Conservation (phyloP, 2,797 vertebrate genomes). For the Aplochiton taeniatus region DNA sequence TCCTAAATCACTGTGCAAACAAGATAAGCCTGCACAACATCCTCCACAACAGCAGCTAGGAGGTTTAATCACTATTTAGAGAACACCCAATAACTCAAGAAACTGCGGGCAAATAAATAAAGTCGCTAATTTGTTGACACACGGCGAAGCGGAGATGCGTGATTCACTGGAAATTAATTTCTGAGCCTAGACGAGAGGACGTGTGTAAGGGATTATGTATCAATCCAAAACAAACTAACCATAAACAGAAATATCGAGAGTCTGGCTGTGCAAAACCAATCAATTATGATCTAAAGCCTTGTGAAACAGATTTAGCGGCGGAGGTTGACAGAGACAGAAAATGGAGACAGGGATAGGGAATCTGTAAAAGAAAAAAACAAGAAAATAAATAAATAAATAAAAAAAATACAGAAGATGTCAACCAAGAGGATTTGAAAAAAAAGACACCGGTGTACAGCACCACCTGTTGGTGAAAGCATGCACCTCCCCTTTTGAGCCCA, state of each 20-base stretch:
- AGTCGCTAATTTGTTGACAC: no score
- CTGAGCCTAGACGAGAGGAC: no score
- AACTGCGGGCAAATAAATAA: no score
- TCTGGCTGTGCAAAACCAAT: conserved; percentile 43
- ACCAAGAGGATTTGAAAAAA: background rate
- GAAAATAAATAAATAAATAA: background rate
- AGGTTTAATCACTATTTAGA: no score
- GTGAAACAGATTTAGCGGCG: conserved; percentile 15
- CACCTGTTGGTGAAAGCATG: conserved; percentile 32
- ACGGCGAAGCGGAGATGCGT: no score
- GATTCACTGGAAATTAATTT: no score
- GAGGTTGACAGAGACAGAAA: conserved; percentile 20
- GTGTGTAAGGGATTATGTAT: conserved; percentile 44
- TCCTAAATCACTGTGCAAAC: no score
- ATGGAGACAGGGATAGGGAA: conserved; percentile 11
- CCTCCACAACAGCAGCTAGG: no score
- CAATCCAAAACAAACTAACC: conserved; percentile 38
- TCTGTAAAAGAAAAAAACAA: background rate
- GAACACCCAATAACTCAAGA: no score
- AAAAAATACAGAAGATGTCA: background rate
- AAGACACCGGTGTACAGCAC: conserved; percentile 24
- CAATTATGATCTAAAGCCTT: conserved; percentile 46
- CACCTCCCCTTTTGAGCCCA: conserved; percentile 21
- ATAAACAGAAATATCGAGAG: conserved; percentile 37
- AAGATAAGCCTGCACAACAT: no score